Percentiles rank a stretch among this genome's conserved stretches.
Conservation (phyloP, 2,797 vertebrate species). For the Euphonia xanthogaster region DNA sequence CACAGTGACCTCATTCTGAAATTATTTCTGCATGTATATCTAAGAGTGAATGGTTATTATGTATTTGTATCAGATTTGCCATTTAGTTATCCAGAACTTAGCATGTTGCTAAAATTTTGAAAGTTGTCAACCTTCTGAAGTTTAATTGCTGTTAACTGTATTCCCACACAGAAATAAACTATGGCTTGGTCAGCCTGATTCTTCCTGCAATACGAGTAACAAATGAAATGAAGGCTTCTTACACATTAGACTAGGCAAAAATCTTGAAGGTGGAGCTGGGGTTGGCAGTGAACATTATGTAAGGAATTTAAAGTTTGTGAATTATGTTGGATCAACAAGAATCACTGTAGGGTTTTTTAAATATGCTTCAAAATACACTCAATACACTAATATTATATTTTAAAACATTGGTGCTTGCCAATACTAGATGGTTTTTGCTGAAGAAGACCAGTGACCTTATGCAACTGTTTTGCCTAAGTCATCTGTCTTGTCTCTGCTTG, state of each 20-base stretch:
- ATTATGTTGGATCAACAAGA: background rate
- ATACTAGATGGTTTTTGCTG: background rate
- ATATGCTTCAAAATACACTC: background rate
- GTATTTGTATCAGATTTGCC: background rate
- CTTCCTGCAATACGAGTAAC: background rate
- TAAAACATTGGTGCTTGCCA: background rate
- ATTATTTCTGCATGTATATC: background rate
- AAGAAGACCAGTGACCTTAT: background rate
- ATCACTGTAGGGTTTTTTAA: background rate
- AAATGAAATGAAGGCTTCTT: background rate
- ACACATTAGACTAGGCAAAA: background rate
- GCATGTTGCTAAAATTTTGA: background rate
- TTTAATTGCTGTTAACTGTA: background rate
- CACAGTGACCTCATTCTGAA: background rate
- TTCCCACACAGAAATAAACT: background rate
- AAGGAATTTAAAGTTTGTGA: background rate
- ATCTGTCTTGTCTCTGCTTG: background rate
- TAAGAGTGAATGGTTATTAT: background rate
- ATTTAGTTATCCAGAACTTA: background rate
- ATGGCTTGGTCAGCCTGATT: background rate
- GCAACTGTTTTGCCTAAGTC: background rate
- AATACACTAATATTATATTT: background rate
- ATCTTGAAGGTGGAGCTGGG: background rate
- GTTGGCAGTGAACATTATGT: background rate
- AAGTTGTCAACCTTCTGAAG: background rate